Base-by-base conservation (phyloP, 2,888 invertebrate species). In the Mongoloraphidia duomilia region DNA sequence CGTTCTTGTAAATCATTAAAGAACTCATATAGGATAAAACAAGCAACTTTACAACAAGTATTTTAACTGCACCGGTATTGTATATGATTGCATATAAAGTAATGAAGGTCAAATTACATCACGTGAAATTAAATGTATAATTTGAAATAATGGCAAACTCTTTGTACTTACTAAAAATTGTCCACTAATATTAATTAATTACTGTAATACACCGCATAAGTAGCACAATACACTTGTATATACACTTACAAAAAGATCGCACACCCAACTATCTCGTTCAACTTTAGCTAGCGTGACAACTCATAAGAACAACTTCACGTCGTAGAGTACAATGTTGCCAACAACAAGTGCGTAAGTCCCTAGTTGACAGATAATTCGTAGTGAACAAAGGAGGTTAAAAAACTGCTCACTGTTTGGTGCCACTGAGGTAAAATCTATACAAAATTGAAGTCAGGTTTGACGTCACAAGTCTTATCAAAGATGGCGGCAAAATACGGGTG, bases 181-280 rank as follows among this genome's bases (percentile, higher is more conserved):
- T 51, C 53, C 49, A 54, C 52, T 50, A 55, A 44, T 51, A 53
- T 42, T 52, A 51, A 51, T 56, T 49, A 51, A 52, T 54, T 54
- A 57, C 58, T 58, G 56, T 58, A 57, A 59, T 58, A 59, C 59
- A 60, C 61, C 60, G 59, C 63, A 63, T 57, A 61, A 63, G 55
- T 53, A 57, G 58, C 55, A 60, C 58, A 58, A 58, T 55, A 57
- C 57, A 53, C 57, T 57, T 55, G 59, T 56, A 42, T 42, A 42
- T 6, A 26, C 42, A 26, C 17, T 42, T 12, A 17, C 9, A 33
- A 38, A 35, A 14, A 35, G 34, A 12, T 26, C 17, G 39, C 34
- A 46, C 46, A 40, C 46, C 39, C 46, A 34, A 36, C 42, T 17
- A 12, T 9, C 42, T 26, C 26, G 26, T 26, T 26, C 5, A n/a